phyloP scores from a whole-genome alignment of 1,140 invertebrate genomes.

The Formica selysi region DNA sequence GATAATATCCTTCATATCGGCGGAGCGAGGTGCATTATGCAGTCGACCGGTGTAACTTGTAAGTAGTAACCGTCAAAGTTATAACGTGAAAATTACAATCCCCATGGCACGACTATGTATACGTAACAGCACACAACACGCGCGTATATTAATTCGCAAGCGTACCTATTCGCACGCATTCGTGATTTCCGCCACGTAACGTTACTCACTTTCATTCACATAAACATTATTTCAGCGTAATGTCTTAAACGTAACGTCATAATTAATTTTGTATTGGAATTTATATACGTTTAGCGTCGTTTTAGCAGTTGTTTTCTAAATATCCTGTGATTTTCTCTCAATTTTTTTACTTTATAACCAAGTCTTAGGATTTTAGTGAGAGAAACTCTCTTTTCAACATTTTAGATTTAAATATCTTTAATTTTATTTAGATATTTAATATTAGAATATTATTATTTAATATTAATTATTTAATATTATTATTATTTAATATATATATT shows the following conservation, averaged over 20 bases:
- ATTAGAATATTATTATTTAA: too few relatives aligned
- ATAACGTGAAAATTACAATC: conserved; percentile 53
- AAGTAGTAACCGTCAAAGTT: conserved; percentile 55
- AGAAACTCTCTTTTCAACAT: too few relatives aligned
- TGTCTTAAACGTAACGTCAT: neutral
- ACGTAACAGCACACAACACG: conserved; percentile 8
- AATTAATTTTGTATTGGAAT: neutral
- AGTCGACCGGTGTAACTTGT: conserved; percentile 37
- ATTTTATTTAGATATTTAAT: too few relatives aligned
- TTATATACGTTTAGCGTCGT: neutral
- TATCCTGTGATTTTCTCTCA: neutral
- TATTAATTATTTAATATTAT: too few relatives aligned
- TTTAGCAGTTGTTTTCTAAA: neutral
- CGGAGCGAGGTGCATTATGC: conserved; percentile 6
- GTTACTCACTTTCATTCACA: conserved; percentile 12
- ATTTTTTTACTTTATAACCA: neutral
- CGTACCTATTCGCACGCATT: neutral
- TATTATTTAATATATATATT: too few relatives aligned
- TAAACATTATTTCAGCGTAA: neutral
- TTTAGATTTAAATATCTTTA: too few relatives aligned
- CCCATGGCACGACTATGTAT: neutral
- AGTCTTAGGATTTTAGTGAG: neutral
- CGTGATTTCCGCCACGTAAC: conserved; percentile 1
- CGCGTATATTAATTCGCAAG: conserved; percentile 29
- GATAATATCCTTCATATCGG: conserved; percentile 47